Evolutionary conservation across 2,888 invertebrate species (phyloP).

Genomic region (Pantelozetes paolii): DNA sequence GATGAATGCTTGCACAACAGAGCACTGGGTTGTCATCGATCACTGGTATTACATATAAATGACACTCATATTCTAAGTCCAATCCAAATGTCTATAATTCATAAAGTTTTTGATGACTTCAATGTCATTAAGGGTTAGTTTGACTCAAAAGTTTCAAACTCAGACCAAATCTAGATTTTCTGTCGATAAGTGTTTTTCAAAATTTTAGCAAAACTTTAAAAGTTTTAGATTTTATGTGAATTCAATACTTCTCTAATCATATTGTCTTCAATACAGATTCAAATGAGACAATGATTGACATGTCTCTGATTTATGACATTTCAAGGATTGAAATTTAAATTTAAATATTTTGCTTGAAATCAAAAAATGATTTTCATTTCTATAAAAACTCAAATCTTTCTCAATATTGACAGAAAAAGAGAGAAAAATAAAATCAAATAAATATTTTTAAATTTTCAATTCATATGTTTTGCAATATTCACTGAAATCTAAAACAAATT

Average conservation of each 20-base stretch:
- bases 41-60: background rate
- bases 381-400: too few species aligned
- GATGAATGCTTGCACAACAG: conserved; percentile 26
- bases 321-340: background rate
- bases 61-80: background rate
- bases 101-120: too few species aligned
- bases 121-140: too few species aligned
- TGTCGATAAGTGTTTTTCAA: background rate
- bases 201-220: background rate
- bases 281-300: conserved; percentile 14
- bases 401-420: too few species aligned
- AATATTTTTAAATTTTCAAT: too few species aligned
- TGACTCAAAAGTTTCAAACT: too few species aligned
- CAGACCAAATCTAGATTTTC: too few species aligned
- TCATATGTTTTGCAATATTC: too few species aligned
- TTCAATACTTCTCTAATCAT: background rate
- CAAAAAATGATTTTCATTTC: too few species aligned
- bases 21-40: background rate
- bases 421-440: too few species aligned
- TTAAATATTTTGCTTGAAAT: too few species aligned
- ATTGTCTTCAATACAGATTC: background rate
- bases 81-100: background rate
- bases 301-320: background rate
- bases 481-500: too few species aligned
- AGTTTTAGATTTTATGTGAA: background rate